Evolutionary conservation across 2,113 vertebrate species (phyloP), one percentile per base, ranked within the genome.

Genomic region (Macrotus californicus): DNA sequence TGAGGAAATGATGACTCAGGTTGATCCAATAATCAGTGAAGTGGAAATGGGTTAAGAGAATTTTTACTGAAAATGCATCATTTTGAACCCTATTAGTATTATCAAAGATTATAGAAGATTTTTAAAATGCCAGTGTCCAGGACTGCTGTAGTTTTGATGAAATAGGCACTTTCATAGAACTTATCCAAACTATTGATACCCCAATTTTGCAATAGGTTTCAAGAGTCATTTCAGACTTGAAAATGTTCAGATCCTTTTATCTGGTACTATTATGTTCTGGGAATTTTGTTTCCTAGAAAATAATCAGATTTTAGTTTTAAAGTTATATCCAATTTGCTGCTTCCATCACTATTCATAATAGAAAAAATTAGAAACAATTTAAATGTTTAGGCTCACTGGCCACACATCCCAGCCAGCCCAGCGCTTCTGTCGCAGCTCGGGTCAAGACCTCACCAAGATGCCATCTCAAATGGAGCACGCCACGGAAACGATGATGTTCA

Each of bases 221-320:
- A 69, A 76, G 56, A 83, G 39, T 69, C 22, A 6, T 31, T 46
- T 50, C 26, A 83, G 16, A 46, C 24, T 87, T 86, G 24, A 46
- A 89, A 89, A 89, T 84, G 6, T 67, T 54, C 18, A 34, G 9
- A 43, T 93, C 16, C 61, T 64, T 77, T 69, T 83, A 91, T 29
- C 48, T 46, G 52, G 15, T 54, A 84, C n/a, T 80, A 52, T n/a
- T 56, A 77, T 73, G 36, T 88, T 80, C 29, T 82, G 50, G 48
- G 56, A 87, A 75, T 59, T 85, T 59, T 91, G 39, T 85, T 36
- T 95, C 24, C 70, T 84, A 67, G 56, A 69, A 88, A 92, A 92
- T 41, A 87, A 69, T 54, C 29, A 61, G 18, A 73, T 61, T 54
- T 86, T 79, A 52, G 39, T 46, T 89, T 85, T 56, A 61, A 61